Percentiles rank a stretch among this genome's conserved stretches.
These are phyloP conservation scores for Pseudococcus viburni DNA, from an alignment of 2,888 invertebrate genomes.

Conservation along the genomic window DNA sequence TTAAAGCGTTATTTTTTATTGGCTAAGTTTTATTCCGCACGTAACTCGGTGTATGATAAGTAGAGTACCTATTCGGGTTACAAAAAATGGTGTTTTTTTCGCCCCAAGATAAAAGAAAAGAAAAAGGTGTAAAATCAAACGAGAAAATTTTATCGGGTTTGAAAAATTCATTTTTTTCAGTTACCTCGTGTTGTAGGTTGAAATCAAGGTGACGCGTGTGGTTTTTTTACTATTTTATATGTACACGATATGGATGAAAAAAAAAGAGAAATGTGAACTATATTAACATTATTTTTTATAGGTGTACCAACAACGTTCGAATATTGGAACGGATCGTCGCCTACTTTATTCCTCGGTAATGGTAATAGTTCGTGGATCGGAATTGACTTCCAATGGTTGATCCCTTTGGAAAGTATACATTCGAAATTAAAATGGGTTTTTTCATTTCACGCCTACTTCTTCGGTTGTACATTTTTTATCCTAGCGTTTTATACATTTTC, in stretches of 20 bases:
- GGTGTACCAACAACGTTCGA: conserved; percentile 30
- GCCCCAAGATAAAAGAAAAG: neutral
- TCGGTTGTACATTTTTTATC: conserved; percentile 75
- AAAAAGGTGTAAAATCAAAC: conserved; percentile 19
- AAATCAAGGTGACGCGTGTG: neutral
- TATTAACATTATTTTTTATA: conserved; percentile 44
- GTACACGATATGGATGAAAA: neutral
- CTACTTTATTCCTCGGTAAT: conserved; percentile 7
- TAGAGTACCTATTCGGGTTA: neutral
- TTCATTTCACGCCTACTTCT: conserved; percentile 75
- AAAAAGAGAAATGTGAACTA: neutral
- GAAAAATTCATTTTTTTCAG: conserved; percentile 7
- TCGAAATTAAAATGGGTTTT: conserved; percentile 73
- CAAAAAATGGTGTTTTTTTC: neutral
- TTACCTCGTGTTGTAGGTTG: neutral
- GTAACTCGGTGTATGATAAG: neutral
- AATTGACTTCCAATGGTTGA: conserved; percentile 59
- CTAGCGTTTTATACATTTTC: conserved; percentile 75
- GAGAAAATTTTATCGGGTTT: neutral
- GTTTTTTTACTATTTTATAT: neutral
- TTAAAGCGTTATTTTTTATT: conserved; percentile 33
- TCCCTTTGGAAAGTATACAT: conserved; percentile 53
- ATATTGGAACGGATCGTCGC: neutral
- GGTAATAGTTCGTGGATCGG: conserved; percentile 10
- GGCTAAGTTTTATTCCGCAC: neutral